Evolutionary conservation across 2,113 vertebrate species (phyloP).

Genomic region (Crypturellus undulatus): DNA sequence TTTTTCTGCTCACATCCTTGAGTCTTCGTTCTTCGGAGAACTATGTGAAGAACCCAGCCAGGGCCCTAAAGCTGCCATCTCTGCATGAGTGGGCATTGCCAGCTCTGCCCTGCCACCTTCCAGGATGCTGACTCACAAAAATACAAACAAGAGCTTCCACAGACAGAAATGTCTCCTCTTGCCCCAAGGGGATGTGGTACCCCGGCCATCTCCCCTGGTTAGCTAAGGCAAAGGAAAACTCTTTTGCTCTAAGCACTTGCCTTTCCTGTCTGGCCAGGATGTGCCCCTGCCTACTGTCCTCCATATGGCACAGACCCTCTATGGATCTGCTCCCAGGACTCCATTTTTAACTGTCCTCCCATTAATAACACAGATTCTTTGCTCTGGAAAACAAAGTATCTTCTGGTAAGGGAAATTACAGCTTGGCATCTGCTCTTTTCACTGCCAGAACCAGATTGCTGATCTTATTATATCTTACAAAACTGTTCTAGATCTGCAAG

Average conservation of each 20-base stretch:
- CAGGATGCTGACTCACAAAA: not conserved
- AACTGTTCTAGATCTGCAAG: constrained; percentile 65
- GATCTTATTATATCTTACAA: constrained; percentile 72
- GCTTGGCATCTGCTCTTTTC: constrained; percentile 72
- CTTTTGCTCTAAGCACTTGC: not conserved
- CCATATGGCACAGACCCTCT: not conserved
- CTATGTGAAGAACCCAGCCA: not conserved
- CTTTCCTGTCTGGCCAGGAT: not conserved
- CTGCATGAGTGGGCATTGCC: not conserved
- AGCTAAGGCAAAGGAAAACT: not conserved
- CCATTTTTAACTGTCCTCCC: constrained; percentile 39
- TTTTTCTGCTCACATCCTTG: not conserved
- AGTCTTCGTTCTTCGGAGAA: not conserved
- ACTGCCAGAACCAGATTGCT: constrained; percentile 74
- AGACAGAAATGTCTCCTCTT: not conserved
- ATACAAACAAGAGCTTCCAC: not conserved
- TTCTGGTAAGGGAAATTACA: constrained; percentile 69
- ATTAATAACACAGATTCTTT: constrained; percentile 49
- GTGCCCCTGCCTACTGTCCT: not conserved
- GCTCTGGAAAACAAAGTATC: constrained; percentile 47
- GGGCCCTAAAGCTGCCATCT: not conserved
- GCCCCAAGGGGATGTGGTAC: not conserved
- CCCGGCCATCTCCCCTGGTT: not conserved
- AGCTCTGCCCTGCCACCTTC: not conserved
- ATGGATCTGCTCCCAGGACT: not conserved